Base-by-base conservation (phyloP, 1,140 invertebrate genomes). In the Drosophila parabipectinata region DNA sequence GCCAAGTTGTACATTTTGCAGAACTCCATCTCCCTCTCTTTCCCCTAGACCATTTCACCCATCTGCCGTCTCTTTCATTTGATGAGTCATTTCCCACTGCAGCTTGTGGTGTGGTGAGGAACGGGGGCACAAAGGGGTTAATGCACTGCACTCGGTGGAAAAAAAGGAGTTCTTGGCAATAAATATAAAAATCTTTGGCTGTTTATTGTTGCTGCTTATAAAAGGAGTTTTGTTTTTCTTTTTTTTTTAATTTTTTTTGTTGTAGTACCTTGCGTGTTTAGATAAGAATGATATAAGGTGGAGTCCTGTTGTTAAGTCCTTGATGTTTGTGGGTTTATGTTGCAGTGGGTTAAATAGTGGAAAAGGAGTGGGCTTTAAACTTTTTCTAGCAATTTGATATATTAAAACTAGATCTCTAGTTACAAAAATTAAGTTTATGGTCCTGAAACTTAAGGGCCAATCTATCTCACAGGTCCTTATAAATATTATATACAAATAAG, bases 121-220 rank as follows among this genome's bases (percentile, higher is more conserved):
- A n/a, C 21, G 39, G 61, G 59, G 66, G 82, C 61, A 68, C n/a
- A 41, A 88, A 88, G 82, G 83, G 82, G 83, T 88, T 87, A 87
- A 87, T 87, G 82, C 82, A 87, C 83, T 85, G 78, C 62, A 39
- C 71, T 78, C 44, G 44, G 50, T 60, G 41, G 15, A 52, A 63
- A 47, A 57, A 55, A 26, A 15, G 47, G 59, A 78, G 60, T 67
- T 61, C 82, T 64, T 81, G 82, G 82, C 69, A 78, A 87, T 87
- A 85, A 85, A 85, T 87, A 87, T 85, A 85, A 85, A 85, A 85
- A 87, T 87, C 82, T 87, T 77, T 75, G 53, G 47, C 54, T 78
- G 60, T 76, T 82, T 82, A 79, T 75, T 75, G 60, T 72, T 78
- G 61, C 48, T 61, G 60, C 44, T 77, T 57, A 67, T 44, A 34